Evolutionary conservation across 2,113 vertebrate genomes (phyloP).

Genomic region (Ornithorhynchus anatinus): DNA sequence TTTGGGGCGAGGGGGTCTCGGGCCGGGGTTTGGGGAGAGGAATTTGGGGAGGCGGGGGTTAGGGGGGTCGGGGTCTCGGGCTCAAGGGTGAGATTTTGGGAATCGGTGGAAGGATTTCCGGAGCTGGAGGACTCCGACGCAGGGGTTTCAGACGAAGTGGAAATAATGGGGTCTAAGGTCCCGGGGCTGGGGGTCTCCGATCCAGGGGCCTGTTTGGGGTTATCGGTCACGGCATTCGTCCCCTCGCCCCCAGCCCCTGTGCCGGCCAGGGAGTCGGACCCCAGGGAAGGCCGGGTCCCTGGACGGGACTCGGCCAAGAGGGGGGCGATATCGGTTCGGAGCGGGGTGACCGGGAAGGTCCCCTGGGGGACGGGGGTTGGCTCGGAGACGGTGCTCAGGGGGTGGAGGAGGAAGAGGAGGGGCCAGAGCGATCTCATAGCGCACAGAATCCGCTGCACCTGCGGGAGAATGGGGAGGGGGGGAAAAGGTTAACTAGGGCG

Average conservation of each 20-base stretch:
- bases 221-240: neutral
- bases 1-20: neutral
- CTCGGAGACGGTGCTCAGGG: neutral
- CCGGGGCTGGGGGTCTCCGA: neutral
- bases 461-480: neutral
- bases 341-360: neutral
- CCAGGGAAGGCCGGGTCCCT: neutral
- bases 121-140: neutral
- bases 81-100: neutral
- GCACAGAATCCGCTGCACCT: neutral
- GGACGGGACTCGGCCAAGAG: neutral
- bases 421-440: slow-evolving; percentile 9
- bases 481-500: neutral
- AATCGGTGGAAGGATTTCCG: neutral
- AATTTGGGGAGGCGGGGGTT: neutral
- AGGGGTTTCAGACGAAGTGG: neutral
- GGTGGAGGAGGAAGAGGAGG: neutral
- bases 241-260: too few relatives aligned
- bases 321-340: neutral
- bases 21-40: neutral
- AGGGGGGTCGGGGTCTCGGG: neutral
- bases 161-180: neutral
- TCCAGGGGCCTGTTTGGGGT: neutral
- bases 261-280: neutral
- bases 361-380: neutral